Conservation (phyloP, 2,797 vertebrate genomes). For the Tadarida brasiliensis region DNA sequence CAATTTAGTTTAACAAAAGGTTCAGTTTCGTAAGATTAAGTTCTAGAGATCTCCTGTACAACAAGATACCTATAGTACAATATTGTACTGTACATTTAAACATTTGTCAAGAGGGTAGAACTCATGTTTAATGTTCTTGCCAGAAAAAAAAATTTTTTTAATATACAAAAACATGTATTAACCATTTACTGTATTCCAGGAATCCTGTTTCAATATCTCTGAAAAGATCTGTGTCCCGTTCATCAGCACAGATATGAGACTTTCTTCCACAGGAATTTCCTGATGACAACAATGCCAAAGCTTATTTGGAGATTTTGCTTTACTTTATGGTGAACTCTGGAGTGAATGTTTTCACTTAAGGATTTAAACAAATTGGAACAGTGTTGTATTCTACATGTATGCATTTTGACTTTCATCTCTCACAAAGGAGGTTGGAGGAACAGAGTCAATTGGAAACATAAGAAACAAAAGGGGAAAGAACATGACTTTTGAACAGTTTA, state of each 20-base stretch:
- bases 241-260: background rate
- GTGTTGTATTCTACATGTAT: slow-evolving; percentile 16
- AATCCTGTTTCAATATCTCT: background rate
- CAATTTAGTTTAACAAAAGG: background rate
- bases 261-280: slow-evolving; percentile 66
- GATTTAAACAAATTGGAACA: slow-evolving; percentile 58
- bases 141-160: background rate
- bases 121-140: background rate
- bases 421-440: background rate
- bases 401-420: slow-evolving; percentile 64
- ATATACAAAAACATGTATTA: background rate
- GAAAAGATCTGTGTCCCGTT: slow-evolving; percentile 1
- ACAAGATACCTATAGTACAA: background rate
- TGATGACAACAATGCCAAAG: slow-evolving; percentile 22
- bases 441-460: slow-evolving; percentile 13
- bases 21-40: background rate
- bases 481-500: slow-evolving; percentile 10
- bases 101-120: background rate
- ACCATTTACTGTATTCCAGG: background rate
- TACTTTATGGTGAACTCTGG: slow-evolving; percentile 48
- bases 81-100: background rate
- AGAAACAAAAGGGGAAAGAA: slow-evolving; percentile 54
- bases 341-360: slow-evolving; percentile 68
- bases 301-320: slow-evolving; percentile 59
- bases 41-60: background rate